Evolutionary conservation across 2,797 vertebrate species (phyloP).

Genomic region (Prunella strophiata): DNA sequence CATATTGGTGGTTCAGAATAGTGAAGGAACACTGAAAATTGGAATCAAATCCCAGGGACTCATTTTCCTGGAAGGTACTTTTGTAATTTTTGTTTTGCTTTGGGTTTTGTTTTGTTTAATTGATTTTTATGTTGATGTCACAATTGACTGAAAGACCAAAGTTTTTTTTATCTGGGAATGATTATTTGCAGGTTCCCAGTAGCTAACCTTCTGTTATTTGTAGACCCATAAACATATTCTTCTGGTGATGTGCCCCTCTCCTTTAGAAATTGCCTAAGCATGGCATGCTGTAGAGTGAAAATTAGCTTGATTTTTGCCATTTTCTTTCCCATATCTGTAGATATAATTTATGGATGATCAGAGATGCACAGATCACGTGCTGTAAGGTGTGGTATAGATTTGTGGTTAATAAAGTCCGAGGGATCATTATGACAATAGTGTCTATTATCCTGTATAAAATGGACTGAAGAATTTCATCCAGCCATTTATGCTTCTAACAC

Average conservation of each 20-base stretch:
- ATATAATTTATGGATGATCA: neutral
- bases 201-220: neutral
- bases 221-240: neutral
- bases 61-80: neutral
- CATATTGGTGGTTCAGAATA: neutral
- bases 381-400: neutral
- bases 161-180: neutral
- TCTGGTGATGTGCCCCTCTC: neutral
- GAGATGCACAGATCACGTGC: neutral
- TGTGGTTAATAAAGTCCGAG: neutral
- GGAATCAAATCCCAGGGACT: neutral
- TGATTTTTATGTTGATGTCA: neutral
- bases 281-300: neutral
- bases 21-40: neutral
- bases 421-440: neutral
- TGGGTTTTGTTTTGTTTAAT: neutral
- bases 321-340: neutral
- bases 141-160: neutral
- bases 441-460: neutral
- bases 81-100: neutral
- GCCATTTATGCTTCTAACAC: neutral
- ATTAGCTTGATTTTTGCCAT: neutral
- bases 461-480: neutral
- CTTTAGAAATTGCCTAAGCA: neutral
- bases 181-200: neutral